phyloP scores from a whole-genome alignment of 2,888 invertebrate genomes.

The Tenthredo scrophulariae region DNA sequence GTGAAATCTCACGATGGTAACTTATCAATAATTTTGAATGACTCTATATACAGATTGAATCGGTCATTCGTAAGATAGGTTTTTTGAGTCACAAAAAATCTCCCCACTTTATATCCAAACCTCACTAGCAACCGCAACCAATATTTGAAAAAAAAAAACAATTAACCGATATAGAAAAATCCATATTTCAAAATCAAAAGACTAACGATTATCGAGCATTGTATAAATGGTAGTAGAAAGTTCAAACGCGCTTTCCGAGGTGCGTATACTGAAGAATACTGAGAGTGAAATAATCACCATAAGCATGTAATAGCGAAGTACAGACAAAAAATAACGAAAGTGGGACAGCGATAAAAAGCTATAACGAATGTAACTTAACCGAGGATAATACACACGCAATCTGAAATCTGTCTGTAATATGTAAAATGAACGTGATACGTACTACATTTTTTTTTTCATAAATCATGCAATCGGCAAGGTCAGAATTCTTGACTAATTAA shows the following conservation, averaged over 20 bases:
- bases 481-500: conserved; percentile 24
- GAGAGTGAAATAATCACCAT: not conserved
- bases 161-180: not conserved
- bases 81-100: not conserved
- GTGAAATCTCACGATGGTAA: not conserved
- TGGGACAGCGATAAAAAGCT: conserved; percentile 31
- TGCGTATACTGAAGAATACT: not conserved
- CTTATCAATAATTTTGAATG: not conserved
- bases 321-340: conserved; percentile 6
- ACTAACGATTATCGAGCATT: not conserved
- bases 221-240: conserved; percentile 9
- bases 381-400: not conserved
- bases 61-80: not conserved
- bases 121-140: not conserved
- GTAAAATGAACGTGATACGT: not conserved
- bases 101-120: not conserved
- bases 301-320: not conserved
- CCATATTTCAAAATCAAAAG: not conserved
- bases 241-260: not conserved
- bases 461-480: not conserved
- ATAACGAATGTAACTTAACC: not conserved
- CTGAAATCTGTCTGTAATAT: not conserved
- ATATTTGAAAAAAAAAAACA: not conserved
- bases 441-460: not conserved
- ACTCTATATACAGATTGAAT: not conserved